These are phyloP conservation scores for Alloscopus bannaensis DNA, from an alignment of 2,888 invertebrate genomes.

Conservation along the genomic window DNA sequence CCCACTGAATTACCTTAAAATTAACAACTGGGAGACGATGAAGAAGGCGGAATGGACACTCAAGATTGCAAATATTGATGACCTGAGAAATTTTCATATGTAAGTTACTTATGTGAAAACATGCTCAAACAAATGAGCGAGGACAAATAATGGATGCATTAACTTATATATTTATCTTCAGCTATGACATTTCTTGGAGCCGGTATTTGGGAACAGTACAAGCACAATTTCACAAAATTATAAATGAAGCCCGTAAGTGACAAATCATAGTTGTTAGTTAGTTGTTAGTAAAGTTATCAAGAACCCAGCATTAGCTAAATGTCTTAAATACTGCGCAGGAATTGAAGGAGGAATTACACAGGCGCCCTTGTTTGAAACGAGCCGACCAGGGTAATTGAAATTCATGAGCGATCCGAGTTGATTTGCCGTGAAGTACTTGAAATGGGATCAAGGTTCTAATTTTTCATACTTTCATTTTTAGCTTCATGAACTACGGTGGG, in stretches of 20 bases:
- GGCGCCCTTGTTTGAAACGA: slow-evolving; percentile 25
- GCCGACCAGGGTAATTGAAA: slow-evolving; percentile 37
- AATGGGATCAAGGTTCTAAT: neutral
- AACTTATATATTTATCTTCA: neutral
- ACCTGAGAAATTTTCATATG: neutral
- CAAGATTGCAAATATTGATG: neutral
- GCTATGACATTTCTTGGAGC: slow-evolving; percentile 39
- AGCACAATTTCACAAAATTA: slow-evolving; percentile 31
- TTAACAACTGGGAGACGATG: slow-evolving; percentile 15
- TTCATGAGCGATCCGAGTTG: neutral
- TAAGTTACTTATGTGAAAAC: neutral
- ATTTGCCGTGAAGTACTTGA: neutral
- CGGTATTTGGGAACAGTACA: slow-evolving; percentile 30
- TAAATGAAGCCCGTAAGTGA: slow-evolving; percentile 46
- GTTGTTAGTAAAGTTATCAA: too few species aligned
- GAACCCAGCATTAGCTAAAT: neutral
- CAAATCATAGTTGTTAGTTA: neutral
- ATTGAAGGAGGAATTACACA: slow-evolving; percentile 42
- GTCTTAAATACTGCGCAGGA: slow-evolving; percentile 15
- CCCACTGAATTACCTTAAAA: slow-evolving; percentile 25
- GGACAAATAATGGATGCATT: neutral
- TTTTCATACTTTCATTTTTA: neutral
- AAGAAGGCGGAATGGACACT: slow-evolving; percentile 26
- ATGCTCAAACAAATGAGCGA: neutral
- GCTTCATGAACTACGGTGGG: slow-evolving; percentile 55